These are phyloP conservation scores for Aurelia sp. DNA, from an alignment of 30 jellyfish, hydroid and myxozoan species.

Conservation along the genomic window DNA sequence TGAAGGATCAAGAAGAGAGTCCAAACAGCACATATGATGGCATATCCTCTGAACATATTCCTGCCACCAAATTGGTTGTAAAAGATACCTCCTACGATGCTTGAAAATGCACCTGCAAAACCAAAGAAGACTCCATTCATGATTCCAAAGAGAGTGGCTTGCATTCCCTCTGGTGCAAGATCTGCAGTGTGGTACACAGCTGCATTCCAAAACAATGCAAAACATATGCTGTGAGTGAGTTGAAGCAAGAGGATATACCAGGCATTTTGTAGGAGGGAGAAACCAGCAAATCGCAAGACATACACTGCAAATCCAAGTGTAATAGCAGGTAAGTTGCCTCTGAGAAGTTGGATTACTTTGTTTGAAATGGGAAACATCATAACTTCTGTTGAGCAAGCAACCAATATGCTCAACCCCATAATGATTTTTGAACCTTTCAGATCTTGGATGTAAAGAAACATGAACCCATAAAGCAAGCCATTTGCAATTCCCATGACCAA, in stretches of 20 bases:
- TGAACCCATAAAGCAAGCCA: constrained; percentile 72
- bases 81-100: constrained; percentile 69
- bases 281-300: constrained; percentile 59
- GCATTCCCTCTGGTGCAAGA: constrained; percentile 51
- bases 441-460: constrained; percentile 68
- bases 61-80: constrained; percentile 76
- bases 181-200: constrained; percentile 53
- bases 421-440: constrained; percentile 74
- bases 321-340: constrained; percentile 69
- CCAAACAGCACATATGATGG: constrained; percentile 64
- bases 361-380: constrained; percentile 72
- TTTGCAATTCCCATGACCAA: constrained; percentile 72
- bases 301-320: constrained; percentile 50
- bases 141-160: constrained; percentile 69
- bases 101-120: constrained; percentile 57
- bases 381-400: constrained; percentile 76
- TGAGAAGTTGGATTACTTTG: constrained; percentile 28
- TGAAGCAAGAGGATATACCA: constrained; percentile 69
- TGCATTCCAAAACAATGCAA: constrained; percentile 73
- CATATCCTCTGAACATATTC: constrained; percentile 51
- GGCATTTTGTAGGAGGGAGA: constrained; percentile 66
- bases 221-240: constrained; percentile 65
- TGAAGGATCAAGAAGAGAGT: constrained; percentile 43
- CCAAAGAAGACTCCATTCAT: constrained; percentile 74
- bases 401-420: constrained; percentile 82